A percentile compares a stretch with the other conserved stretches of the same genome.
phyloP scores from a whole-genome alignment of 1,140 invertebrate species.

The Drosophila funebris region DNA sequence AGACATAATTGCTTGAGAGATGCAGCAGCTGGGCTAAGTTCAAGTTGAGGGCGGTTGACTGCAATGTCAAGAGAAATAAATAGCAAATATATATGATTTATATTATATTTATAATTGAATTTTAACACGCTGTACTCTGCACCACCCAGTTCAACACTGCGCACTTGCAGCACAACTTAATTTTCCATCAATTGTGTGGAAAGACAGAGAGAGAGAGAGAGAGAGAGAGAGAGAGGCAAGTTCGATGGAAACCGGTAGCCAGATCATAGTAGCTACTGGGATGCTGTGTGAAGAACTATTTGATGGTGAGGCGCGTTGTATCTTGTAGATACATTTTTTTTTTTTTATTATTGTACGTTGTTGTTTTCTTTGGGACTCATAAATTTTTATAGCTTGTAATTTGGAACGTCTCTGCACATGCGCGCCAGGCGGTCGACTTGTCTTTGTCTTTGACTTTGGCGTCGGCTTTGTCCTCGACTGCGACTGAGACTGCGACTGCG shows the following conservation, averaged over 20 bases:
- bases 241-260: slow-evolving; percentile 50
- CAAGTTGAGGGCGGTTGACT: background rate
- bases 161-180: slow-evolving; percentile 57
- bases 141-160: slow-evolving; percentile 31
- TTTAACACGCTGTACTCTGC: slow-evolving; percentile 33
- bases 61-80: background rate
- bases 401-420: slow-evolving; percentile 62
- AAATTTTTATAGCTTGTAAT: slow-evolving; percentile 80
- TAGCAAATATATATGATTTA: slow-evolving; percentile 1
- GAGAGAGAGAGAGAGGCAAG: background rate
- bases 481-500: no score
- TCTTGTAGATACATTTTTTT: slow-evolving; percentile 27
- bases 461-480: no score
- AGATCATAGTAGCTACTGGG: slow-evolving; percentile 13
- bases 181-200: slow-evolving; percentile 55
- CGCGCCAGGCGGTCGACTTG: slow-evolving; percentile 62
- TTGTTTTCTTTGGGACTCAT: slow-evolving; percentile 61
- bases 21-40: background rate
- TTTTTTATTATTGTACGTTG: slow-evolving; percentile 29
- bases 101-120: slow-evolving; percentile 56
- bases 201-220: background rate
- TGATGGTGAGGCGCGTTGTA: slow-evolving; percentile 45
- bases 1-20: slow-evolving; percentile 32
- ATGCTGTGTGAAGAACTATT: slow-evolving; percentile 26
- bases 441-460: background rate